A percentile compares a stretch with the other conserved stretches of the same genome.
Conservation (phyloP, 2,888 invertebrate species). For the Sinodicranocentrus sp. region DNA sequence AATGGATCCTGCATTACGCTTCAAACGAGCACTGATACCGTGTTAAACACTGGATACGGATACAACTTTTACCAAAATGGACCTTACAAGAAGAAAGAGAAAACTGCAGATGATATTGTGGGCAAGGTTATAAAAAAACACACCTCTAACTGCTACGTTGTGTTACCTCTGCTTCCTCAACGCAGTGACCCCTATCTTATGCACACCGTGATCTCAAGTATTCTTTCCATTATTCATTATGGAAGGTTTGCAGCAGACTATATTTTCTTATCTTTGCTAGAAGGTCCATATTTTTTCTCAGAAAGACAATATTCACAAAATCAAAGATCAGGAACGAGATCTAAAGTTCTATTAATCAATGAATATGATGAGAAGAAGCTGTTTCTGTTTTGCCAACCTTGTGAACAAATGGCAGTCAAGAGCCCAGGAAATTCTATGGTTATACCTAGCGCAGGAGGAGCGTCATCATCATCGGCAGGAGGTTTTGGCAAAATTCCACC, state of each 20-base stretch:
- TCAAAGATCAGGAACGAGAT: neutral
- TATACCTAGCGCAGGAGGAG: neutral
- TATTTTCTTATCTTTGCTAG: conserved; percentile 2
- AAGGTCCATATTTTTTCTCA: neutral
- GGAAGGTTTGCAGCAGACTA: conserved; percentile 30
- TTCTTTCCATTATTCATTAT: no score
- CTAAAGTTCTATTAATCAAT: neutral
- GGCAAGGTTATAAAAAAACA: neutral
- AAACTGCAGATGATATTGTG: neutral
- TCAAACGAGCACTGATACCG: neutral
- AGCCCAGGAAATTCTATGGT: neutral
- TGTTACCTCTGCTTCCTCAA: neutral
- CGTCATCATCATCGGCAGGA: neutral
- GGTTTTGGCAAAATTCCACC: neutral
- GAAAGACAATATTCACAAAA: neutral
- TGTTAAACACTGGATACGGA: neutral
- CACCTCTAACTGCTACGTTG: neutral
- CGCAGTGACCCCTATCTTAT: no score
- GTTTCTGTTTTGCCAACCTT: conserved; percentile 22
- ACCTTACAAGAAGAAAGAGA: no score
- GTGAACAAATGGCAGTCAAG: neutral
- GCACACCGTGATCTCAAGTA: no score
- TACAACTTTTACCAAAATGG: neutral
- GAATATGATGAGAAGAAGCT: conserved; percentile 3
- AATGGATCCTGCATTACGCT: neutral